These are phyloP conservation scores for Anastrepha obliqua DNA, from an alignment of 1,140 invertebrate species.

Conservation along the genomic window DNA sequence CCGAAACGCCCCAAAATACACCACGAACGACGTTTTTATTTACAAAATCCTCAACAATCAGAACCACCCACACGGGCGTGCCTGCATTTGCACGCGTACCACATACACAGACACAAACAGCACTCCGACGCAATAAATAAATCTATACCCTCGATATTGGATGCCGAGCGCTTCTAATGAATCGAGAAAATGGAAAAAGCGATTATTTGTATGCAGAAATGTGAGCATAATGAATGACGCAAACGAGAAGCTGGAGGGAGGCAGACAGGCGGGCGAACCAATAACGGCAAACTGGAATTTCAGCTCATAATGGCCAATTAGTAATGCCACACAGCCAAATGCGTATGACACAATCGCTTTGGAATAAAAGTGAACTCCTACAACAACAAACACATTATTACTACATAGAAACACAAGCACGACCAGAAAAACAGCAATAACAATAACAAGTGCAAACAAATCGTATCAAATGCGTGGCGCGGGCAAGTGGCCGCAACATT, in stretches of 20 bases:
- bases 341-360: slow-evolving; percentile 60
- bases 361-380: background rate
- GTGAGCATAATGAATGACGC: slow-evolving; percentile 28
- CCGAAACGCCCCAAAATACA: background rate
- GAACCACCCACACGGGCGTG: slow-evolving; percentile 4
- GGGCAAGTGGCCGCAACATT: slow-evolving; percentile 57
- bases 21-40: background rate
- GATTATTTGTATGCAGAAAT: background rate
- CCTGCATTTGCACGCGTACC: background rate
- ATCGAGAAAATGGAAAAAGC: background rate
- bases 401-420: background rate
- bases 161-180: background rate
- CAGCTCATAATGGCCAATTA: slow-evolving; percentile 74
- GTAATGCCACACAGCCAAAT: slow-evolving; percentile 67
- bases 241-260: background rate
- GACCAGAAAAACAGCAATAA: background rate
- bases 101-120: background rate
- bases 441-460: background rate
- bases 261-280: background rate
- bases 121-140: slow-evolving; percentile 35
- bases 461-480: background rate
- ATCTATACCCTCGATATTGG: background rate
- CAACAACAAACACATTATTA: slow-evolving; percentile 23
- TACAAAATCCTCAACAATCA: background rate
- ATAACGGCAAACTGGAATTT: slow-evolving; percentile 58